Conservation (phyloP, 2,797 vertebrate species). For the Sternarchorhynchus goeldii region DNA sequence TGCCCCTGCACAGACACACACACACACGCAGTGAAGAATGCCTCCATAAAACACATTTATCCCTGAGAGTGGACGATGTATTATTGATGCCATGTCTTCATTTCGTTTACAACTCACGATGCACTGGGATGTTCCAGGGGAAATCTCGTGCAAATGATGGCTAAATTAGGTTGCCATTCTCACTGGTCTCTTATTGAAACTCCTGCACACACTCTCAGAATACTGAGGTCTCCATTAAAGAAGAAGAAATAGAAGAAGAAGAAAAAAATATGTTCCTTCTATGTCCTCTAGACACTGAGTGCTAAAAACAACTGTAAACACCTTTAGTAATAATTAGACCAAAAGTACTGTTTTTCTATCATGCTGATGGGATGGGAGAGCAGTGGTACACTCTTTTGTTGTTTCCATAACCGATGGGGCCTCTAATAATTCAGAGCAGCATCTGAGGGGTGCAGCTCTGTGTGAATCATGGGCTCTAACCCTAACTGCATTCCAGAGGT, state of each 20-base stretch:
- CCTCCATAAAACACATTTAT: constrained; percentile 64
- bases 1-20: constrained; percentile 28
- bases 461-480: constrained; percentile 5
- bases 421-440: not conserved
- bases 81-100: constrained; percentile 69
- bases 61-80: constrained; percentile 66
- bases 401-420: not conserved
- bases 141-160: constrained; percentile 15
- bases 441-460: not conserved
- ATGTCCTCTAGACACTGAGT: not conserved
- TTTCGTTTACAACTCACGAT: constrained; percentile 68
- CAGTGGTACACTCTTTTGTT: too few relatives aligned
- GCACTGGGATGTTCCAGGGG: constrained; percentile 13
- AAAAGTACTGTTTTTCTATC: not conserved
- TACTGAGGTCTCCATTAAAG: not conserved
- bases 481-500: constrained; percentile 36
- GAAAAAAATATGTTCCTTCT: not conserved
- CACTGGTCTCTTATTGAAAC: not conserved
- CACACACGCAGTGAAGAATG: constrained; percentile 32
- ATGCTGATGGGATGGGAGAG: too few relatives aligned
- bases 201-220: not conserved
- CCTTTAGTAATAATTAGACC: not conserved
- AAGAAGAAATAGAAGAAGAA: too few relatives aligned
- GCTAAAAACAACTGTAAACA: not conserved
- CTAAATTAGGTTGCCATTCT: constrained; percentile 15